phyloP scores from a whole-genome alignment of 1,140 invertebrate species.

The Ips nitidus region DNA sequence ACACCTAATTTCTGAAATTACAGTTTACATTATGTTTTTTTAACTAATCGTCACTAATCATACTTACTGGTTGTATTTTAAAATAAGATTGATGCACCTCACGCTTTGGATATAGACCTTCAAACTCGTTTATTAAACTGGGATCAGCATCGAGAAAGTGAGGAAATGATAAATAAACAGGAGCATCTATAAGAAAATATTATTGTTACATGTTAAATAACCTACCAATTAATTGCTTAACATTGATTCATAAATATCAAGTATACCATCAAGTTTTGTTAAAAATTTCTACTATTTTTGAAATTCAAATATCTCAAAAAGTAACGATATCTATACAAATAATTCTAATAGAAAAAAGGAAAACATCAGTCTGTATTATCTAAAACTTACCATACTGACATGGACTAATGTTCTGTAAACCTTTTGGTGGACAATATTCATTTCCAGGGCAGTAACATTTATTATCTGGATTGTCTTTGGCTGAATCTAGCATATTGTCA shows the following conservation, averaged over 20 bases:
- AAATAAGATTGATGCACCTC: conserved; percentile 77
- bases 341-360: too few species aligned
- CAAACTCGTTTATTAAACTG: conserved; percentile 66
- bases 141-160: conserved; percentile 86
- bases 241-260: too few species aligned
- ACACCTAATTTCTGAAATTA: conserved; percentile 79
- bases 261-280: too few species aligned
- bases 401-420: conserved; percentile 81
- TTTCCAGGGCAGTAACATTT: conserved; percentile 75
- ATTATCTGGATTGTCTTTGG: conserved; percentile 69
- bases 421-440: conserved; percentile 69
- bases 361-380: too few species aligned
- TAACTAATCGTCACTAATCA: conserved; percentile 16
- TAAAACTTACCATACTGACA: conserved; percentile 75
- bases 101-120: conserved; percentile 71
- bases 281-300: too few species aligned
- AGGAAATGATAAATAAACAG: conserved; percentile 86
- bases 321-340: too few species aligned
- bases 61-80: conserved; percentile 81
- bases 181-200: conserved; percentile 67
- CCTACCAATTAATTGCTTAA: background rate
- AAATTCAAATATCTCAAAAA: too few species aligned
- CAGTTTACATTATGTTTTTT: conserved; percentile 15
- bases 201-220: background rate
- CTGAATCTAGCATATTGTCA: conserved; percentile 68